Percentiles rank a stretch among this genome's conserved stretches.
Evolutionary conservation across 2,888 invertebrate species (phyloP).

Genomic region (Hoplodrina blanda): DNA sequence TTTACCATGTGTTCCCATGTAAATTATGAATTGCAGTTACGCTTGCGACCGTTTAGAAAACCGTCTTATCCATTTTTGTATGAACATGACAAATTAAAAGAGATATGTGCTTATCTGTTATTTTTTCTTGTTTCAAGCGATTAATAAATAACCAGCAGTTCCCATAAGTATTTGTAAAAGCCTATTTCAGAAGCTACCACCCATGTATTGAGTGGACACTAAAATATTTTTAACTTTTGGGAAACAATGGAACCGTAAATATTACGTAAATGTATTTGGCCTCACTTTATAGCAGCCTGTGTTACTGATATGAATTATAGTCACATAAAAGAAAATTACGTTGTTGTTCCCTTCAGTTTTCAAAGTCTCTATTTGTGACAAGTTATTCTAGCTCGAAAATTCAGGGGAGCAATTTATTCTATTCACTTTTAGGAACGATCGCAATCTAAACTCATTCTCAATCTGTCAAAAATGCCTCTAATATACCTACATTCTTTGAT

Average conservation of each 20-base stretch:
- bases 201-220: constrained; percentile 18
- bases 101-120: too few species aligned
- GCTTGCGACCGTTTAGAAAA: background rate
- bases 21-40: too few species aligned
- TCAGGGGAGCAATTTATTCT: too few species aligned
- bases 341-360: background rate
- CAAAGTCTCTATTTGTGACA: background rate
- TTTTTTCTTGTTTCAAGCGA: background rate
- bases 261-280: constrained; percentile 34
- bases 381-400: background rate
- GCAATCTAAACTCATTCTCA: too few species aligned
- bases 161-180: constrained; percentile 11
- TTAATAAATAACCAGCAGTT: background rate
- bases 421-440: too few species aligned
- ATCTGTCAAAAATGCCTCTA: too few species aligned
- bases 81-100: background rate
- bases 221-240: constrained; percentile 50
- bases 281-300: constrained; percentile 14
- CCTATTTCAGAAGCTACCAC: constrained; percentile 30
- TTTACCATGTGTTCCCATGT: background rate
- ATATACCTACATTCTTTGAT: too few species aligned
- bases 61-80: background rate
- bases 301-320: constrained; percentile 42
- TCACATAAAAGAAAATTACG: constrained; percentile 13
- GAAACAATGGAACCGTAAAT: constrained; percentile 55